Evolutionary conservation across 2,113 vertebrate genomes (phyloP), one percentile per base, ranked within the genome.

Genomic region (Bubo bubo): DNA sequence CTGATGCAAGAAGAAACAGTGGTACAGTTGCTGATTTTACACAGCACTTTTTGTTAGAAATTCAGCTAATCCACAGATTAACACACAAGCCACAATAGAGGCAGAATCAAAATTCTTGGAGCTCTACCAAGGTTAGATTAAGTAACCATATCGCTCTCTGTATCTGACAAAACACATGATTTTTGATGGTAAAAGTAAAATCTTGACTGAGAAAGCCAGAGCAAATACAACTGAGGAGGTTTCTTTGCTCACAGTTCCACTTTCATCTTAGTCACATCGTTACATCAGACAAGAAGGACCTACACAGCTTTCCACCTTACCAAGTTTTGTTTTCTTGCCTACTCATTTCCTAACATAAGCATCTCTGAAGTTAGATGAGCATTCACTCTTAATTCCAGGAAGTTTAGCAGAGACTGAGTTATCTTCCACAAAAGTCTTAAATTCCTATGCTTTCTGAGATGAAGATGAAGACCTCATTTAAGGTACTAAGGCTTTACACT

Each of bases 31-130:
- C 56, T 94, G 84, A 85, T 79, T 88, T 86, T 71, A 88, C 80
- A 73, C 27, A 84, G 63, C 23, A 32, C 20, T 35, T 88, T 74
- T 45, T 74, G 27, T 80, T 66, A 58, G 43, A 93, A 83, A 84
- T 91, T 66, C 72, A 92, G n/a, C 63, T 96, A 63, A 86, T 70
- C 88, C 79, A 90, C 7, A 56, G 79, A 88, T 70, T 83, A 95
- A 70, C 56, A 67, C 17, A 73, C 14, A 75, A 91, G 41, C 70
- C 28, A 73, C 58, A 86, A 79, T 35, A 93, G 82, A 90, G 26
- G 39, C 67, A 76, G 79, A 90, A 90, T 53, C 75, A 79, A 83
- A 80, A 86, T 73, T 93, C 59, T 39, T 82, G 82, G 72, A 83
- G 18, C 37, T 74, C 41, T 83, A 37, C 35, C 81, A 93, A 66